Conservation (phyloP, 2,797 vertebrate genomes). For the Argentina silus region DNA sequence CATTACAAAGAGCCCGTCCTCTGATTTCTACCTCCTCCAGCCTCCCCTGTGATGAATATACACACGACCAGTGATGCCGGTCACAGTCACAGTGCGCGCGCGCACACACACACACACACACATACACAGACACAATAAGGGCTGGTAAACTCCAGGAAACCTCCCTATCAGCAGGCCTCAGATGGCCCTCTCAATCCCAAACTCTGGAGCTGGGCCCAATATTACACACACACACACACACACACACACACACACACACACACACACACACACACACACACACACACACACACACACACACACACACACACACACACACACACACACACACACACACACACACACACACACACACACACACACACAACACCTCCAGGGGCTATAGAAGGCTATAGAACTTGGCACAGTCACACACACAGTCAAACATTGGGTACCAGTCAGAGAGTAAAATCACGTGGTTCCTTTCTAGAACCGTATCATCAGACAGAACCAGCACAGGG, state of each 20-base stretch:
- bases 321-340: constrained; percentile 37
- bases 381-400: constrained; percentile 21
- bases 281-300: constrained; percentile 41
- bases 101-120: not conserved
- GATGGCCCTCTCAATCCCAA: constrained; percentile 41
- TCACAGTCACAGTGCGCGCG: no score
- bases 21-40: no score
- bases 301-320: constrained; percentile 38
- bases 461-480: constrained; percentile 51
- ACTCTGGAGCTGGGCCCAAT: constrained; percentile 27
- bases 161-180: constrained; percentile 51
- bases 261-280: constrained; percentile 32
- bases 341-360: constrained; percentile 42
- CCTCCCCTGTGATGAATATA: constrained; percentile 54
- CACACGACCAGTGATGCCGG: constrained; percentile 6
- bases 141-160: not conserved
- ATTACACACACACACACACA: constrained; percentile 35
- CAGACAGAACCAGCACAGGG: constrained; percentile 36
- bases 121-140: not conserved
- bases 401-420: constrained; percentile 33
- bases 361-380: constrained; percentile 25
- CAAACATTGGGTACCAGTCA: not conserved
- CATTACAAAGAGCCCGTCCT: no score
- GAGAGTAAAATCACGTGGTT: constrained; percentile 25
- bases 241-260: constrained; percentile 38